Evolutionary conservation across 2,888 invertebrate species (phyloP), one percentile per base, ranked within the genome.

Genomic region (Dysmachus trigonus): DNA sequence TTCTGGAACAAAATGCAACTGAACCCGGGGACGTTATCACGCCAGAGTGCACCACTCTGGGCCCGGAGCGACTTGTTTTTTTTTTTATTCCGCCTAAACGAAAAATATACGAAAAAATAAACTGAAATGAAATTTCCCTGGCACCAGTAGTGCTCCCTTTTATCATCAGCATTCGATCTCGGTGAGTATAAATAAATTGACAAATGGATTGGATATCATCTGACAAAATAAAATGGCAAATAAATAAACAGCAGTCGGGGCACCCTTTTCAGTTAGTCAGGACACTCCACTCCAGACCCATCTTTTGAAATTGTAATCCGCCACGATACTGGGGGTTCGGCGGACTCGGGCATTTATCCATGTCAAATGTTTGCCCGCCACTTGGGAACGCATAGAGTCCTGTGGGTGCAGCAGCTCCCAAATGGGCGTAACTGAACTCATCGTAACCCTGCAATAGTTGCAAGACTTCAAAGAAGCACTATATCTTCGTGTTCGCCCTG

Each of bases 131-230:
- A 77, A 77, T 27, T 77, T 77, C 62, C 62, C 22, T 47, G 22
- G n/a, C 77, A 77, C 47, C 73, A 73, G 73, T 73, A 73, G 73
- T 27, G 73, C 0, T n/a, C 73, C 15, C 73, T 73, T 33, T 73
- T 77, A 31, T 62, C 53, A 62, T 33, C 62, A 62, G 15, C 35
- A 35, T 53, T 82, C 62, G 53, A 62, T 35, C 62, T 82, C 33
- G 27, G 53, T 35, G 33, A n/a, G 41, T 86, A 87, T 86, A 86
- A 87, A 87, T 87, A 87, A 86, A 87, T 86, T 87, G 86, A 87
- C 87, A 87, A 87, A 87, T 87, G 87, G 87, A 87, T 87, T 87
- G 87, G 85, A 87, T 87, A 87, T 85, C 85, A 86, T 87, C 87
- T 76, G 85, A 86, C 87, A 87, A 85, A 87, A 87, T 87, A 86